Evolutionary conservation across 2,797 vertebrate species (phyloP).

Genomic region (Lutjanus campechanus): DNA sequence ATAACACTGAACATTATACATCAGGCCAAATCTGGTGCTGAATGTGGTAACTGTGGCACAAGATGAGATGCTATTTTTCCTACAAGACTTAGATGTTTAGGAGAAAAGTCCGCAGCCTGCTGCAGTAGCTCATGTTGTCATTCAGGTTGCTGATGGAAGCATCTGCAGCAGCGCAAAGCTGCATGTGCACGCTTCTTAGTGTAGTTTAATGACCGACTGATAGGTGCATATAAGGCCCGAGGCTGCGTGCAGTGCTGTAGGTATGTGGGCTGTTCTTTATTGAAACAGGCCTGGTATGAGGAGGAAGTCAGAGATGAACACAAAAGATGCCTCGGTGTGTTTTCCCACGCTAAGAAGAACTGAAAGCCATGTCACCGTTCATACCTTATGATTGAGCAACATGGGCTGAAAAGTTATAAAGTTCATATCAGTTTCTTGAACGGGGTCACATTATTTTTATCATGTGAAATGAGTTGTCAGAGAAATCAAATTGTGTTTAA

Average conservation of each 20-base stretch:
- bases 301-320: conserved; percentile 44
- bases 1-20: conserved; percentile 8
- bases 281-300: conserved; percentile 54
- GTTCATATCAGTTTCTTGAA: conserved; percentile 13
- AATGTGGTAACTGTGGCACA: not conserved
- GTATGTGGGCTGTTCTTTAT: conserved; percentile 50
- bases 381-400: conserved; percentile 21
- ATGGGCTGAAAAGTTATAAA: not conserved
- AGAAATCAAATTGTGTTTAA: not conserved
- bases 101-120: not conserved
- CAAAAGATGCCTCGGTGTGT: conserved; percentile 26
- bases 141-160: conserved; percentile 5
- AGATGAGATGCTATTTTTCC: not conserved
- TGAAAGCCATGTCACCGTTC: conserved; percentile 8
- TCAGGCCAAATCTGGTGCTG: not conserved
- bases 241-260: conserved; percentile 38
- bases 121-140: not conserved
- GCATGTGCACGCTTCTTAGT: conserved; percentile 8
- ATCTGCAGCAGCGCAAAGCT: conserved; percentile 15
- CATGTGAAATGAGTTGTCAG: not conserved
- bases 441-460: not conserved
- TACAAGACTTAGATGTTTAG: not conserved
- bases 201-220: conserved; percentile 40
- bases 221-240: conserved; percentile 25
- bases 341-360: conserved; percentile 51